Conservation (phyloP, 2,797 vertebrate genomes). For the Buceros bicornis region DNA sequence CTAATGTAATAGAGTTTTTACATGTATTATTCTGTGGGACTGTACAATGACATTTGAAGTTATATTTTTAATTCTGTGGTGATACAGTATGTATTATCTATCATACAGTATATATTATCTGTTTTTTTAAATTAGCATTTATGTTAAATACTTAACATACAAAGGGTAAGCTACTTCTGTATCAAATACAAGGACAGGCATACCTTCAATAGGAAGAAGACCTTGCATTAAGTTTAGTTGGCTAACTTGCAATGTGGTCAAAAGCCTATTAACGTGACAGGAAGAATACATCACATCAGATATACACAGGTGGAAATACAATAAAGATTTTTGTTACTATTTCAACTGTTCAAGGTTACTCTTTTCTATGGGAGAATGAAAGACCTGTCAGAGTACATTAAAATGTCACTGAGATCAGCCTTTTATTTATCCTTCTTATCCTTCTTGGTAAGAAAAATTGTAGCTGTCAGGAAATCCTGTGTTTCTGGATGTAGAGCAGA, state of each 20-base stretch:
- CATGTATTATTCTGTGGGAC: neutral
- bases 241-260: slow-evolving; percentile 34
- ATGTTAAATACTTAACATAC: neutral
- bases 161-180: slow-evolving; percentile 1
- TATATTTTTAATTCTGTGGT: neutral
- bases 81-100: neutral
- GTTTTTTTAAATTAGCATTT: neutral
- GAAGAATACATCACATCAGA: neutral
- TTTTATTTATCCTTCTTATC: slow-evolving; percentile 14
- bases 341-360: neutral
- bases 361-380: neutral
- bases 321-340: neutral
- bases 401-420: neutral
- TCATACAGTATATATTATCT: neutral
- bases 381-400: neutral
- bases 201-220: slow-evolving; percentile 19
- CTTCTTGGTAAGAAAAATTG: neutral
- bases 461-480: neutral
- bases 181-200: neutral
- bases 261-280: slow-evolving; percentile 8
- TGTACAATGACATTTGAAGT: neutral
- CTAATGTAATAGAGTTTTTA: neutral
- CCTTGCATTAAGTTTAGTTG: slow-evolving; percentile 33
- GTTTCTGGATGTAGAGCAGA: neutral
- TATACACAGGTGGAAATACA: neutral